Base-by-base conservation (phyloP, 2,113 vertebrate genomes). In the Solea solea region DNA sequence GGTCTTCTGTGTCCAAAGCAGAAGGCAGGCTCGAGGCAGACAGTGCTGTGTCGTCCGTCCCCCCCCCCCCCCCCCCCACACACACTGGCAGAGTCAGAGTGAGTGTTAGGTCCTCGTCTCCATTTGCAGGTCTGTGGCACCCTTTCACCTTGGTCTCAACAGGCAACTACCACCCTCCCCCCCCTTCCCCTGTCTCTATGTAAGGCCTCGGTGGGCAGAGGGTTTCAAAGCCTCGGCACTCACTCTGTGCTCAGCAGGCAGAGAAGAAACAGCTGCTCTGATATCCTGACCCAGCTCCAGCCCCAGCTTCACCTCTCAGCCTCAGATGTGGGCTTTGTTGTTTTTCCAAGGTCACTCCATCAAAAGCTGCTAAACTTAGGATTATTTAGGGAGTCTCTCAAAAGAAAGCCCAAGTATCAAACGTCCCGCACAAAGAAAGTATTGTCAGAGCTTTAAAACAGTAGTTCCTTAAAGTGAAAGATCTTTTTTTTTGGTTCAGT, bases 71-170 rank as follows among this genome's bases (percentile, higher is more conserved):
- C 42, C 15, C 62, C 14, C 14, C 55, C 13, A 7, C n/a, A 8
- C 64, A 34, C 59, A 64, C 65, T 62, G 67, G 62, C 75, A 67
- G 45, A 81, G 74, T 85, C 84, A 81, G 57, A 76, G 48, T 80
- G 78, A 84, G 59, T 71, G 52, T 60, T 61, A 59, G 69, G 56
- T 51, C 25, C 57, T 55, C 53, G 34, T 82, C 81, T 89, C 88
- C 75, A 73, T 90, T 85, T 82, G 70, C 80, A 86, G 76, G 64
- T 69, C 69, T 12, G 21, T 51, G 79, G 65, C 78, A 87, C 80
- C 82, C 87, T 83, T 83, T 90, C 78, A 88, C 82, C 86, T 85
- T 84, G 57, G 60, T 61, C 76, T 70, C 65, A 82, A 60, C 74
- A 72, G 59, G 45, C 70, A 66, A 40, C 45, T 28, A 66, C 64